Evolutionary conservation across 2,888 invertebrate genomes (phyloP).

Genomic region (Drosophila lutescens): DNA sequence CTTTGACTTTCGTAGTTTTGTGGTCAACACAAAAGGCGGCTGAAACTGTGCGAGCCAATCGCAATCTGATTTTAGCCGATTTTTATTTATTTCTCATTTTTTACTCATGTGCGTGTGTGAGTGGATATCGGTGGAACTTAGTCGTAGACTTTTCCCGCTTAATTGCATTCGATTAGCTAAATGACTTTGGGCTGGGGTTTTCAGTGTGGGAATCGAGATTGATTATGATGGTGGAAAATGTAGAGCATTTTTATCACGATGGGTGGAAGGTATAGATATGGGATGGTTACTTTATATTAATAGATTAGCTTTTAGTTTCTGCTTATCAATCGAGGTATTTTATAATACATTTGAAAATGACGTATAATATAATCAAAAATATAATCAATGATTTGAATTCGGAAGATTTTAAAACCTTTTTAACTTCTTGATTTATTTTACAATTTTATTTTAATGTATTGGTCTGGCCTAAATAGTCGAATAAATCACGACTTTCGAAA

Average conservation of each 20-base stretch:
- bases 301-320: no score
- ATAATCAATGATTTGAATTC: no score
- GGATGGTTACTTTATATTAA: not conserved
- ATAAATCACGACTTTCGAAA: constrained; percentile 30
- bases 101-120: constrained; percentile 13
- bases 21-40: constrained; percentile 50
- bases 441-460: not conserved
- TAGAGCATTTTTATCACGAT: constrained; percentile 27
- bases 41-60: constrained; percentile 53
- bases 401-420: not conserved
- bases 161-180: constrained; percentile 56
- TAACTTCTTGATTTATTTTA: constrained; percentile 1
- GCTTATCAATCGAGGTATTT: no score
- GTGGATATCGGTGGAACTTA: constrained; percentile 12
- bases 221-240: constrained; percentile 8
- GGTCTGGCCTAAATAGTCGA: constrained; percentile 31
- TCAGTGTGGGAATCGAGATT: constrained; percentile 11
- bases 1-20: constrained; percentile 48
- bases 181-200: constrained; percentile 26
- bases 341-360: no score
- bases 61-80: constrained; percentile 34
- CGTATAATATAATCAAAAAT: no score
- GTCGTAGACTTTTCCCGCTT: constrained; percentile 26
- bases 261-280: not conserved
- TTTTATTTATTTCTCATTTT: constrained; percentile 13